These are phyloP conservation scores for Cynoglossus semilaevis DNA, from an alignment of 2,113 vertebrate genomes.

Conservation along the genomic window DNA sequence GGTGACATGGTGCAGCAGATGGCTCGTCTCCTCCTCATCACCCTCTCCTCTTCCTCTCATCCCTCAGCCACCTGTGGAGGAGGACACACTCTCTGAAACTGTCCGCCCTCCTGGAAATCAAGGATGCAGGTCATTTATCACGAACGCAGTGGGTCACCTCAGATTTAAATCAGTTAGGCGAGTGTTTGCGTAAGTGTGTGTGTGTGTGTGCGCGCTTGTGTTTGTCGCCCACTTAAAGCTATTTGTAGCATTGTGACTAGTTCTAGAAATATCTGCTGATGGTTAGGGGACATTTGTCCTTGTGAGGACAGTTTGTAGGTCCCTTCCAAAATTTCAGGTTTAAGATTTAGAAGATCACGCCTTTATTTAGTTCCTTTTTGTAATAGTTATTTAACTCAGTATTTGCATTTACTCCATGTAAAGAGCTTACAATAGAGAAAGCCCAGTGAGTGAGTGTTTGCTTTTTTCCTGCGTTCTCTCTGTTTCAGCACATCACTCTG, in stretches of 20 bases:
- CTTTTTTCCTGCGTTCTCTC: neutral
- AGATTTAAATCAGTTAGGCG: constrained; percentile 29
- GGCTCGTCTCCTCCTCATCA: constrained; percentile 52
- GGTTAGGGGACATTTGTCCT: too few relatives aligned
- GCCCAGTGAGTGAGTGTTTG: too few relatives aligned
- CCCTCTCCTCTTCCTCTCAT: constrained; percentile 23
- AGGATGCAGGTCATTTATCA: constrained; percentile 53
- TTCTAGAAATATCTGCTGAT: too few relatives aligned
- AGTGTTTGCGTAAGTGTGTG: neutral
- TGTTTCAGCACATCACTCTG: constrained; percentile 5
- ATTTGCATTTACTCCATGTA: too few relatives aligned
- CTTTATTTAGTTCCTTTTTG: too few relatives aligned
- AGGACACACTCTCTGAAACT: constrained; percentile 30
- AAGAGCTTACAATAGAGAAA: too few relatives aligned
- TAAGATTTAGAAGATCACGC: too few relatives aligned
- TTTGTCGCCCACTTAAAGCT: neutral
- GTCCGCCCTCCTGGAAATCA: constrained; percentile 31
- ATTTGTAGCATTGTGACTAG: too few relatives aligned
- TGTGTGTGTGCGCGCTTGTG: too few relatives aligned
- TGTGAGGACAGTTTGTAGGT: too few relatives aligned
- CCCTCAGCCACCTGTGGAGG: constrained; percentile 63
- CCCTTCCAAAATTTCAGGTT: too few relatives aligned
- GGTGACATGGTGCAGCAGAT: constrained; percentile 57
- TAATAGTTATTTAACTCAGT: too few relatives aligned
- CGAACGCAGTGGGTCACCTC: constrained; percentile 43